These are phyloP conservation scores for Actinernus sp. DNA, from an alignment of 92 coral and sea anemone genomes.

Conservation along the genomic window DNA sequence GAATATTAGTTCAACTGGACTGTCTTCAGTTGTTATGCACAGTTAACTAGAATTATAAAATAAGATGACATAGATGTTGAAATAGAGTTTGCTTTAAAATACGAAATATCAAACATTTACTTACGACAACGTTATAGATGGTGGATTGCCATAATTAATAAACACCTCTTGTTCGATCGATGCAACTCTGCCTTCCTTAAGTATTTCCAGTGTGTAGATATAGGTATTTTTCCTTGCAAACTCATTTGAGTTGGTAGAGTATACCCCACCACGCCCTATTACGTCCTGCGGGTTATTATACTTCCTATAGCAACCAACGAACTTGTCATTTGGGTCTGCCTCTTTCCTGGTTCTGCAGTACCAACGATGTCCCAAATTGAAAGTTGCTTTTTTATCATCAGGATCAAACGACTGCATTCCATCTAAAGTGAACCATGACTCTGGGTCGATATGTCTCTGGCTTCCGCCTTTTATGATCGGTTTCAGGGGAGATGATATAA, in stretches of 20 bases:
- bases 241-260: constrained; percentile 50
- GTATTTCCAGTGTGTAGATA: constrained; percentile 62
- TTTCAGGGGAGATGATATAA: constrained; percentile 45
- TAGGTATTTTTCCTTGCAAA: constrained; percentile 69
- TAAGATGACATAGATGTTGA: no score
- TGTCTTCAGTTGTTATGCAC: no score
- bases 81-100: no score
- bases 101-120: no score
- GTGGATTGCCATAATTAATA: constrained; percentile 79
- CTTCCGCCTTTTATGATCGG: constrained; percentile 56
- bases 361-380: constrained; percentile 57
- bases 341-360: constrained; percentile 58
- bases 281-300: constrained; percentile 14
- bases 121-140: constrained; percentile 80
- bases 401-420: constrained; percentile 70
- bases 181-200: constrained; percentile 63
- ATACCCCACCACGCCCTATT: constrained; percentile 20
- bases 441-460: constrained; percentile 38
- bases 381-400: constrained; percentile 39
- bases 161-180: constrained; percentile 61
- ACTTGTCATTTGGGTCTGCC: background rate
- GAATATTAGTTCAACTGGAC: no score
- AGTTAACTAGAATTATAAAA: no score
- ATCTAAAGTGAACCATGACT: constrained; percentile 45
- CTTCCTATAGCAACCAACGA: constrained; percentile 26